Evolutionary conservation across 2,797 vertebrate genomes (phyloP).

Genomic region (Alauda arvensis): DNA sequence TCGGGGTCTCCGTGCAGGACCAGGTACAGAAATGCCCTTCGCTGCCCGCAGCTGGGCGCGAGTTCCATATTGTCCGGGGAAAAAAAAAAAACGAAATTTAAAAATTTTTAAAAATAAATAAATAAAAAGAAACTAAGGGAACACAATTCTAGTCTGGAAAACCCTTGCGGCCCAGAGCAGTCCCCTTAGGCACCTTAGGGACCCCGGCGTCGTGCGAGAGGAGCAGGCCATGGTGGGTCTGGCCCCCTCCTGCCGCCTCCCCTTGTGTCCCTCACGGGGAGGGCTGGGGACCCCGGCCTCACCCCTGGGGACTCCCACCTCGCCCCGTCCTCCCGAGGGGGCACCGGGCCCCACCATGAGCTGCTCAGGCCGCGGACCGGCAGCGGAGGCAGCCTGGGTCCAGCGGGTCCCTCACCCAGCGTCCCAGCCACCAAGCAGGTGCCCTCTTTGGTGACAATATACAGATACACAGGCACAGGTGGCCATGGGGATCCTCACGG

Average conservation of each 20-base stretch:
- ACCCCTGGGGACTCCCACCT: neutral
- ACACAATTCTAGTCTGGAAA: neutral
- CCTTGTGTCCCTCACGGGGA: neutral
- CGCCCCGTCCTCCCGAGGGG: accelerated
- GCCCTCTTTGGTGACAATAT: neutral
- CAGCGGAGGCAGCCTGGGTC: neutral
- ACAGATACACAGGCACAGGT: too few relatives aligned
- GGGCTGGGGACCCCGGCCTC: neutral
- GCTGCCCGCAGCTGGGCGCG: neutral
- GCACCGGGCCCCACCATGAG: neutral
- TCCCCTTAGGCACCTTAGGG: neutral
- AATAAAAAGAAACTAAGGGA: too few relatives aligned
- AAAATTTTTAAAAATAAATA: neutral
- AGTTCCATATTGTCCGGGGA: neutral
- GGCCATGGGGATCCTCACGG: accelerated
- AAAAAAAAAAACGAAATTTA: neutral
- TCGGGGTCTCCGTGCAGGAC: neutral
- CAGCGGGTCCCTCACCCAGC: neutral
- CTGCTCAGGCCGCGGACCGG: neutral
- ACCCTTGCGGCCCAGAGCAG: too few relatives aligned
- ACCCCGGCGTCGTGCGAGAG: accelerated
- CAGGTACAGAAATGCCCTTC: neutral
- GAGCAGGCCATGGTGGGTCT: neutral
- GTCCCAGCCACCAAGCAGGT: neutral
- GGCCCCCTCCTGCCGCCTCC: neutral